Evolutionary conservation across 1,140 invertebrate genomes (phyloP), one percentile per base, ranked within the genome.

Genomic region (Bacillus rossius): DNA sequence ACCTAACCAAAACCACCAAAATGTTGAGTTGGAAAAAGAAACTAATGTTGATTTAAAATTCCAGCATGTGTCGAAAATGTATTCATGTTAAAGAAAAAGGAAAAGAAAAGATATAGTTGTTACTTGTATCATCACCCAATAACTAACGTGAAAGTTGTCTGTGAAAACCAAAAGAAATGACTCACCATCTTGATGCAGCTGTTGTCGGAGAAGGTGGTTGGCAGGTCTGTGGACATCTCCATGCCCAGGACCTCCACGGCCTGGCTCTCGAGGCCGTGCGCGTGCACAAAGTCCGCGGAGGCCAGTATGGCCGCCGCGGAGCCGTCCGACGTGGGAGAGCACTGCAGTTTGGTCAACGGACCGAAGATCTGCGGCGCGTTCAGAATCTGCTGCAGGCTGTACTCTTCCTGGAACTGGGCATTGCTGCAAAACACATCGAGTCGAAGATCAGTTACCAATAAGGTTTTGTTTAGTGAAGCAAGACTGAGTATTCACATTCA

Each of bases 261-360:
- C 71, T 88, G 86, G 3, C 77, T 70, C 68, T 96, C 84, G 2
- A 99, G 75, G 20, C 86, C 86, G 71, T 96, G 86, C 29, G 80
- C 78, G 54, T 78, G 82, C 2, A 99, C 94, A 75, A 97, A 98
- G 2, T 88, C 84, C 75, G 98, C 94, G 43, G 89, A 95, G 43
- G 86, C 94, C 16, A 99, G 65, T 61, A 99, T 83, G 0, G 88
- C 94, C 29, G 94, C 94, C 19, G 91, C 96, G 16, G 93, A 84
- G 8, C 96, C 96, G 79, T 99, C 95, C 25, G 94, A 97, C 1
- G 96, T 99, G 19, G 96, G 96, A 71, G 95, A 98, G 72, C 96
- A 98, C 69, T 97, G 94, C 13, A 98, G 76, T 72, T 97, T 96
- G 7, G 96, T 98, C 13, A 99, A 75, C 0, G 94, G 92, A 8